Conservation (phyloP, 1,140 invertebrate species). For the Aphelenchoides besseyi region DNA sequence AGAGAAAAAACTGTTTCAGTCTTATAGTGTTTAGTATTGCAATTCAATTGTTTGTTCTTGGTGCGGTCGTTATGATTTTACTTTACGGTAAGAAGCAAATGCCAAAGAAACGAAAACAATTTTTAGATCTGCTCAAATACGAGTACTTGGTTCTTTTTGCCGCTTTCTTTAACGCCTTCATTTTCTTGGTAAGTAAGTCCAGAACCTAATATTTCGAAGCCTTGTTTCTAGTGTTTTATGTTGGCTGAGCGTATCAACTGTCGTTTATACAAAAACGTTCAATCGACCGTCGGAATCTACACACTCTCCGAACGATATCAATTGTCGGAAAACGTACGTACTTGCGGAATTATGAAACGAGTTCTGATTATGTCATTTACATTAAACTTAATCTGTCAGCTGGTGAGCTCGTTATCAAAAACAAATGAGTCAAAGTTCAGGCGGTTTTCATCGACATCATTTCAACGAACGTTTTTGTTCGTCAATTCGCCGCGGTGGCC, state of each 20-base stretch:
- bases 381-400: background rate
- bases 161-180: background rate
- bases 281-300: background rate
- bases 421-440: background rate
- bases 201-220: too few species aligned
- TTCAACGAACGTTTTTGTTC: background rate
- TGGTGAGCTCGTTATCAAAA: background rate
- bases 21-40: background rate
- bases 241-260: background rate
- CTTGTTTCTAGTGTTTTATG: background rate
- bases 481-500: background rate
- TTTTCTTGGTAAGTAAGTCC: background rate
- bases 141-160: background rate
- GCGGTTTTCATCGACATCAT: background rate
- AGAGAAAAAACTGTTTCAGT: background rate
- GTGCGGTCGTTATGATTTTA: background rate
- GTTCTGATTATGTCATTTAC: background rate
- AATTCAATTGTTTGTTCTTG: background rate
- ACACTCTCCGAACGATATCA: background rate
- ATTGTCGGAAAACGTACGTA: background rate
- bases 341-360: background rate
- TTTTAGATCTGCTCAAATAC: background rate
- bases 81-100: too few species aligned
- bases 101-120: too few species aligned
- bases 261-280: background rate